Conservation (phyloP, 2,888 invertebrate genomes). For the Bellardia pandia region DNA sequence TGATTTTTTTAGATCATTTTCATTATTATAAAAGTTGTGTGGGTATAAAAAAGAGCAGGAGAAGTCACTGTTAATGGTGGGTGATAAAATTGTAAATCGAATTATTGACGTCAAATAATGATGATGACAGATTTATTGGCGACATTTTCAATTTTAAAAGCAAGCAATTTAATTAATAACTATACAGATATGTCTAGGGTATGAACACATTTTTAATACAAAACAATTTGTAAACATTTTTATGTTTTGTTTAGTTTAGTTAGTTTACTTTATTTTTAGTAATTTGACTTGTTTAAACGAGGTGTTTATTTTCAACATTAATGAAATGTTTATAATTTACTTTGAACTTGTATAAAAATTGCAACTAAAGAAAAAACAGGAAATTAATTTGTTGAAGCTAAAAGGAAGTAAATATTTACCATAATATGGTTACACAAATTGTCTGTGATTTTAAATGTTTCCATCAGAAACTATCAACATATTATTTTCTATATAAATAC, state of each 20-base stretch:
- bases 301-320: neutral
- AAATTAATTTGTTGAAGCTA: too few relatives aligned
- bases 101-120: constrained; percentile 32
- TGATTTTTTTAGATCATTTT: neutral
- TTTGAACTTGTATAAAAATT: too few relatives aligned
- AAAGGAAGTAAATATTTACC: too few relatives aligned
- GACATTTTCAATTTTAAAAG: constrained; percentile 7
- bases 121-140: constrained; percentile 25
- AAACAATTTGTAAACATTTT: neutral
- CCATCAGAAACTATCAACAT: neutral
- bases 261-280: too few relatives aligned
- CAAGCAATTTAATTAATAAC: constrained; percentile 12
- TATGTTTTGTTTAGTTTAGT: neutral
- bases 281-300: neutral
- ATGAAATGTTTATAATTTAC: neutral
- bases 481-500: neutral
- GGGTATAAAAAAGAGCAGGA: neutral
- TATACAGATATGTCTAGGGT: neutral
- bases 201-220: neutral
- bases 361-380: too few relatives aligned
- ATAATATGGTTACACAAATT: too few relatives aligned
- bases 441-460: too few relatives aligned
- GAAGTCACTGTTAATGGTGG: neutral
- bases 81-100: constrained; percentile 12
- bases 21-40: neutral